phyloP scores from a whole-genome alignment of 2,113 vertebrate species.

The Neogale vison region DNA sequence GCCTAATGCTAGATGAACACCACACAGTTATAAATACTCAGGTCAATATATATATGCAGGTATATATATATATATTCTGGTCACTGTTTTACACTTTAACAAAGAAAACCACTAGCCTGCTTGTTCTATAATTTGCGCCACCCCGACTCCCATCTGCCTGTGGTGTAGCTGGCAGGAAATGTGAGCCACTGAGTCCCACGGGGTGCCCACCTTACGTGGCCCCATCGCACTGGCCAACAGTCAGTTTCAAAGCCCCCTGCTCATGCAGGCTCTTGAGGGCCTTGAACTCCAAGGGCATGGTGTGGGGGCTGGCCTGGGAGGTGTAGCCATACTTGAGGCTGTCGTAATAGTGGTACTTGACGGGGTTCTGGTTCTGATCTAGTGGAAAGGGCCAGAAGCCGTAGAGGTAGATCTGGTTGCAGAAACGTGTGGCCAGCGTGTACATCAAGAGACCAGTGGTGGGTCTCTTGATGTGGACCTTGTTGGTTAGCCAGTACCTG shows the following conservation, averaged over 20 bases:
- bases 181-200: conserved; percentile 18
- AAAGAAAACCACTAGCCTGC: conserved; percentile 83
- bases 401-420: conserved; percentile 95
- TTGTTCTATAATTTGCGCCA: conserved; percentile 73
- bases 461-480: conserved; percentile 96
- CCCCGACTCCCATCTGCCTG: conserved; percentile 82
- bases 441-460: conserved; percentile 98
- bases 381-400: conserved; percentile 97
- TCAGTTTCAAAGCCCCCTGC: conserved; percentile 95
- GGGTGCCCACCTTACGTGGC: conserved; percentile 84
- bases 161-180: conserved; percentile 80
- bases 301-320: conserved; percentile 94
- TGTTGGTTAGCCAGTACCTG: conserved; percentile 98
- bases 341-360: conserved; percentile 99
- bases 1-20: conserved; percentile 85
- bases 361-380: conserved; percentile 89
- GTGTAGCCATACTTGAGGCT: conserved; percentile 95
- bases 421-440: conserved; percentile 97
- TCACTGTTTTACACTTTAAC: conserved; percentile 82
- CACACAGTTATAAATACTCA: conserved; percentile 86
- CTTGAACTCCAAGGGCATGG: conserved; percentile 98
- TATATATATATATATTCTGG: conserved; percentile 82
- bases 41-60: conserved; percentile 86
- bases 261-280: conserved; percentile 93
- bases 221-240: conserved; percentile 89